Percentiles rank a stretch among this genome's conserved stretches.
Evolutionary conservation across 2,113 vertebrate genomes (phyloP).

Genomic region (Phylloscopus trochiloides): DNA sequence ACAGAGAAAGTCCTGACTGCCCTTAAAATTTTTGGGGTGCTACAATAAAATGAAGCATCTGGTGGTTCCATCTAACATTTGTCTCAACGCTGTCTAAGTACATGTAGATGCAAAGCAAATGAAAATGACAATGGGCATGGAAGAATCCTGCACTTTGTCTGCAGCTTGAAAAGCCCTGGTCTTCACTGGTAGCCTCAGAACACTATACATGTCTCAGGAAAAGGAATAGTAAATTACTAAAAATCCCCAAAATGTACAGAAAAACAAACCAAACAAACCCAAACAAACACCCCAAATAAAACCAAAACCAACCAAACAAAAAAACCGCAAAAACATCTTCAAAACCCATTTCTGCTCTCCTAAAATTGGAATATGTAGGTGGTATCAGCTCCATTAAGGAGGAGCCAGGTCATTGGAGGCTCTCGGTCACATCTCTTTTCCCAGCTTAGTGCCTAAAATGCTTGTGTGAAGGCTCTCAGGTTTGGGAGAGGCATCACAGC

Average conservation of each 20-base stretch:
- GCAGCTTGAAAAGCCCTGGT: not conserved
- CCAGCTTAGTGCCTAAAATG: not conserved
- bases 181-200: not conserved
- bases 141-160: not conserved
- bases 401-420: not conserved
- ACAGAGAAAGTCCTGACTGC: not conserved
- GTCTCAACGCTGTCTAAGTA: not conserved
- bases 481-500: not conserved
- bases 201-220: not conserved
- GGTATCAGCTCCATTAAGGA: not conserved
- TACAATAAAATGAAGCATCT: not conserved
- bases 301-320: not conserved
- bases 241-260: fast-evolving
- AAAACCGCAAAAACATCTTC: not conserved
- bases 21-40: not conserved
- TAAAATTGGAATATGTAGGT: not conserved
- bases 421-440: not conserved
- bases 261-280: not conserved
- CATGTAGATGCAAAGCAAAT: not conserved
- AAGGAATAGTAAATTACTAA: not conserved
- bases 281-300: not conserved
- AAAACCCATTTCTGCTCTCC: not conserved
- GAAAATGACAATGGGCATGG: not conserved
- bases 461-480: not conserved
- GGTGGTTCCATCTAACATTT: not conserved